phyloP scores from a whole-genome alignment of 2,797 vertebrate species.

The Tadarida brasiliensis region DNA sequence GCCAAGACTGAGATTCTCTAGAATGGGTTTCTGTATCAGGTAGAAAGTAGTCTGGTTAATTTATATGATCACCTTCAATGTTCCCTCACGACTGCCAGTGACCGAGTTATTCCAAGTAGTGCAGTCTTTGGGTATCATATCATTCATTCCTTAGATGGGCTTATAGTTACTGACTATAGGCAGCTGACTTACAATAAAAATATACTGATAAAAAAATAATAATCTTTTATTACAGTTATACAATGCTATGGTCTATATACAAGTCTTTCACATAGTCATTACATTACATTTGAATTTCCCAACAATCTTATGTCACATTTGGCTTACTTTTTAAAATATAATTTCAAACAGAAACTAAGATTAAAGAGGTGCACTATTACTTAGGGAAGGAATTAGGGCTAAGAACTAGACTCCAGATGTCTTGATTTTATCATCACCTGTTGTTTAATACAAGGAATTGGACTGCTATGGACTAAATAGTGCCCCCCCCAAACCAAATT shows the following conservation, averaged over 20 bases:
- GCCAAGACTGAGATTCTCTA: background rate
- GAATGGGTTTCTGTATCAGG: background rate
- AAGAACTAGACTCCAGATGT: background rate
- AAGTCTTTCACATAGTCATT: background rate
- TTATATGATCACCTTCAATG: background rate
- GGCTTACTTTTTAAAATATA: background rate
- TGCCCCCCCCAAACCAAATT: background rate
- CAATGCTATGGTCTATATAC: background rate
- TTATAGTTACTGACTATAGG: background rate
- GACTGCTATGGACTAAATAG: background rate
- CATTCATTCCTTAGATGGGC: background rate
- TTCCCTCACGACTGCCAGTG: background rate
- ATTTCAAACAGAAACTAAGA: background rate
- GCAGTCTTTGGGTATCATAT: background rate
- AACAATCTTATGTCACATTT: background rate
- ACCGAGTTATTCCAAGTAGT: background rate
- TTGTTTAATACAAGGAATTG: background rate
- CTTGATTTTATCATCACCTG: background rate
- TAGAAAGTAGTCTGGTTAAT: background rate
- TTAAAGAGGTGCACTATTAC: background rate
- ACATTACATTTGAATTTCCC: background rate
- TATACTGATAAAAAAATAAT: conserved; percentile 20
- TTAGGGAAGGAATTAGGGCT: background rate
- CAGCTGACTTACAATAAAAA: background rate
- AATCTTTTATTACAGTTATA: background rate